Conservation (phyloP, 2,888 invertebrate species). For the Calliopum simillimum region DNA sequence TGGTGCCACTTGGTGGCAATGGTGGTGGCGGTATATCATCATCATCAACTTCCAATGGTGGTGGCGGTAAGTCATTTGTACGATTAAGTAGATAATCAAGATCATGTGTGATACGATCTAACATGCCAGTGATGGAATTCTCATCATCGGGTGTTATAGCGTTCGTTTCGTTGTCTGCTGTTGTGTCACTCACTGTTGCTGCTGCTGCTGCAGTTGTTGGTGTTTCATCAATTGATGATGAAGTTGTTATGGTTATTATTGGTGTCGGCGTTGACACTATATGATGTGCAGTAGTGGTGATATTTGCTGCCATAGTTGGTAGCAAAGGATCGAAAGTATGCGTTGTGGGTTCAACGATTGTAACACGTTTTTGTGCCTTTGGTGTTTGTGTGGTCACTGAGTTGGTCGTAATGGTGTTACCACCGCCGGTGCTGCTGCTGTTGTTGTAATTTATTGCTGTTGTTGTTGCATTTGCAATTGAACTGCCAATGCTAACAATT, state of each 20-base stretch:
- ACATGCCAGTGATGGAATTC: slow-evolving; percentile 70
- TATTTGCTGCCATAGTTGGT: slow-evolving; percentile 55
- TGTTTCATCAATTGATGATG: slow-evolving; percentile 41
- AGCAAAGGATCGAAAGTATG: slow-evolving; percentile 63
- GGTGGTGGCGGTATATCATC: slow-evolving; percentile 51
- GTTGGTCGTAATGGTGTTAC: slow-evolving; percentile 48
- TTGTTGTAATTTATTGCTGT: slow-evolving; percentile 16
- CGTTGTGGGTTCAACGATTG: slow-evolving; percentile 64
- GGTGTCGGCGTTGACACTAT: slow-evolving; percentile 44
- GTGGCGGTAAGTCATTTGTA: slow-evolving; percentile 64
- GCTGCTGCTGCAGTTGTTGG: slow-evolving; percentile 38
- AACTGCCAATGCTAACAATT: slow-evolving; percentile 27
- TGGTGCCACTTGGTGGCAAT: slow-evolving; percentile 47
- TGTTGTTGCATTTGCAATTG: slow-evolving; percentile 13
- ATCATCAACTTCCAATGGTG: slow-evolving; percentile 38
- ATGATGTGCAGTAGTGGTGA: slow-evolving; percentile 28
- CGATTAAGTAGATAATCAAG: slow-evolving; percentile 84
- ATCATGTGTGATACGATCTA: slow-evolving; percentile 85
- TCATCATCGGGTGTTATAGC: slow-evolving; percentile 44
- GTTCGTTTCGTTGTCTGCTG: slow-evolving; percentile 35
- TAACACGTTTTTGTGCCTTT: slow-evolving; percentile 65
- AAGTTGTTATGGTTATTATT: slow-evolving; percentile 51
- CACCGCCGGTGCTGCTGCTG: slow-evolving; percentile 35
- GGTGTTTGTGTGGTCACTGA: slow-evolving; percentile 60
- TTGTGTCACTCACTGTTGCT: slow-evolving; percentile 36